phyloP scores from a whole-genome alignment of 2,888 invertebrate genomes.

The Mylabris sibirica region DNA sequence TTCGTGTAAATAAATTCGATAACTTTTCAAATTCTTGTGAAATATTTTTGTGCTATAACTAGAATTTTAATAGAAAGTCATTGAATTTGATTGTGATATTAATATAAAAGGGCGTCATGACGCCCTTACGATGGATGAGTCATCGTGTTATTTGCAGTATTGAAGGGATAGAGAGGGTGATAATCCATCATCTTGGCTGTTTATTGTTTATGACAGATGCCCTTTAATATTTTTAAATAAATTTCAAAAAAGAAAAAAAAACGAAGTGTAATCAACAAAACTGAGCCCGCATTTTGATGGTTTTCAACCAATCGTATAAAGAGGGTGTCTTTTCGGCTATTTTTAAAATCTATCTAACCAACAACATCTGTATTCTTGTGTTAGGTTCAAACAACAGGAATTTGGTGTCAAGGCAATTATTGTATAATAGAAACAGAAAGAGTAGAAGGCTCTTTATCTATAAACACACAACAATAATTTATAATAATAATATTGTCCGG shows the following conservation, averaged over 20 bases:
- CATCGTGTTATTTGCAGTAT: slow-evolving; percentile 39
- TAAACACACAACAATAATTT: slow-evolving; percentile 15
- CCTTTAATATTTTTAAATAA: slow-evolving; percentile 12
- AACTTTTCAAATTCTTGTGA: not conserved
- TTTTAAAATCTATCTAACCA: not conserved
- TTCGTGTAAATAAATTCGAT: not conserved
- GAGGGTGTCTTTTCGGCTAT: not conserved
- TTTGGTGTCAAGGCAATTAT: slow-evolving; percentile 39
- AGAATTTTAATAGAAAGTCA: slow-evolving; percentile 1
- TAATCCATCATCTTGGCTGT: slow-evolving; percentile 40
- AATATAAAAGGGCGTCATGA: slow-evolving; percentile 3
- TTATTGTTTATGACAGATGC: slow-evolving; percentile 23
- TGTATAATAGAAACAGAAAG: slow-evolving; percentile 26
- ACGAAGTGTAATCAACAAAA: too few species aligned
- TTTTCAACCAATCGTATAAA: not conserved
- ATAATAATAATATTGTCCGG: not conserved
- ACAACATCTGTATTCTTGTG: slow-evolving; percentile 23
- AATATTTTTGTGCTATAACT: not conserved
- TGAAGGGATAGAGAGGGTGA: slow-evolving; percentile 26
- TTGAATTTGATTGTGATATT: not conserved
- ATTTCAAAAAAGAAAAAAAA: not conserved
- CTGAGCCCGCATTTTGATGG: not conserved
- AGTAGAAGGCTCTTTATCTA: slow-evolving; percentile 20
- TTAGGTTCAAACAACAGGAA: slow-evolving; percentile 31
- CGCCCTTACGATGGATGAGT: slow-evolving; percentile 34